Conservation (phyloP, 2,797 vertebrate genomes). For the Acridotheres tristis region DNA sequence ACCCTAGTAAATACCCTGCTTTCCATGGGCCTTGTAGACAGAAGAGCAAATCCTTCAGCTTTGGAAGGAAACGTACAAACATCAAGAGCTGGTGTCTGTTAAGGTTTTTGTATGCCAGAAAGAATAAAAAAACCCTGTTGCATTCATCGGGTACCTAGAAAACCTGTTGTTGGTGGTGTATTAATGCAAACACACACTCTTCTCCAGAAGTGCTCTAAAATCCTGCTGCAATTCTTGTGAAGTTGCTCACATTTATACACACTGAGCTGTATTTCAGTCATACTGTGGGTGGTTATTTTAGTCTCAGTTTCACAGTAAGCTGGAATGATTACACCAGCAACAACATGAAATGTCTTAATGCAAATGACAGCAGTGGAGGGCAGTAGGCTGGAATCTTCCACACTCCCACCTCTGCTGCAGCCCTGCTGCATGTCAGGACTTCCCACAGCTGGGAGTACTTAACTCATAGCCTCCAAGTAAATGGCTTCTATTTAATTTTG, state of each 20-base stretch:
- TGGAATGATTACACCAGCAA: neutral
- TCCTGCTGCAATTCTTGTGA: neutral
- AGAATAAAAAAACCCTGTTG: neutral
- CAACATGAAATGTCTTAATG: neutral
- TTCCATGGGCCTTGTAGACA: neutral
- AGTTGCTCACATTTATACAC: neutral
- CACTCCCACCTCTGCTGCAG: neutral
- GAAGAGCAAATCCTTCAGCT: neutral
- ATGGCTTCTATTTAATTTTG: neutral
- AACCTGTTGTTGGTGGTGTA: neutral
- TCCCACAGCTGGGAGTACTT: neutral
- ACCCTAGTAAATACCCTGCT: neutral
- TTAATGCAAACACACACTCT: neutral
- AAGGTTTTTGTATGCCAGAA: neutral
- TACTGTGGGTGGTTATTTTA: constrained; percentile 14
- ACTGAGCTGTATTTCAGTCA: neutral
- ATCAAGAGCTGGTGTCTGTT: neutral
- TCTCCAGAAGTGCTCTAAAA: rapidly evolving
- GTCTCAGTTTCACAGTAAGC: constrained; percentile 20
- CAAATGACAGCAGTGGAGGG: neutral
- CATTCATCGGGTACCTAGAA: constrained; percentile 12
- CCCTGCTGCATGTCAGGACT: neutral
- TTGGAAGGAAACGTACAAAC: neutral
- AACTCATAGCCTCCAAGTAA: neutral
- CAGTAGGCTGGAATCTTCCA: neutral